Percentiles rank a stretch among this genome's conserved stretches.
These are phyloP conservation scores for Formica selysi DNA, from an alignment of 1,140 invertebrate species.

Conservation along the genomic window DNA sequence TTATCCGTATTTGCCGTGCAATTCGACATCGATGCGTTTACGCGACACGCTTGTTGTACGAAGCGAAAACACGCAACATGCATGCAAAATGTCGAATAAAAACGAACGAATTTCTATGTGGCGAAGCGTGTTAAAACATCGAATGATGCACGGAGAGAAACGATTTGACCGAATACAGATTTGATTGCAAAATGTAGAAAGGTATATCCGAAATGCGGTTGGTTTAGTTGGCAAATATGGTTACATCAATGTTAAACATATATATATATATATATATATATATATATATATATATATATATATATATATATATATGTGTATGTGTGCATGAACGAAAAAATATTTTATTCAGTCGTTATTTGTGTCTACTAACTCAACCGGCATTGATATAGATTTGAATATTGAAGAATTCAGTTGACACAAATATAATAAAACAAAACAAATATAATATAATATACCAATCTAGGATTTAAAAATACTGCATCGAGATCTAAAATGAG, in stretches of 20 bases:
- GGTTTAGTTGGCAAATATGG: constrained; percentile 51
- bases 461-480: not conserved
- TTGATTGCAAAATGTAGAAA: constrained; percentile 45
- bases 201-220: constrained; percentile 44
- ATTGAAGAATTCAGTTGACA: not conserved
- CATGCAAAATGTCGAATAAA: constrained; percentile 51
- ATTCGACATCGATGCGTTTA: constrained; percentile 49
- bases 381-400: not conserved
- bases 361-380: not conserved
- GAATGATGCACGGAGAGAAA: constrained; percentile 23
- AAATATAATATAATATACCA: not conserved
- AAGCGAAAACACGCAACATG: constrained; percentile 17
- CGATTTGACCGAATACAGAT: constrained; percentile 47
- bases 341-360: not conserved
- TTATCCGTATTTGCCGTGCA: constrained; percentile 23
- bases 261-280: too few relatives aligned
- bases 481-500: not conserved
- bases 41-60: not conserved
- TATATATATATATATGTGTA: too few relatives aligned
- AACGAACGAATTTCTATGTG: constrained; percentile 39
- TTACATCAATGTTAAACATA: constrained; percentile 9
- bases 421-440: not conserved
- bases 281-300: too few relatives aligned
- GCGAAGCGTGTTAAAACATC: constrained; percentile 43
- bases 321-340: not conserved